These are phyloP conservation scores for Syngnathus typhle DNA, from an alignment of 2,113 vertebrate genomes.

Conservation along the genomic window DNA sequence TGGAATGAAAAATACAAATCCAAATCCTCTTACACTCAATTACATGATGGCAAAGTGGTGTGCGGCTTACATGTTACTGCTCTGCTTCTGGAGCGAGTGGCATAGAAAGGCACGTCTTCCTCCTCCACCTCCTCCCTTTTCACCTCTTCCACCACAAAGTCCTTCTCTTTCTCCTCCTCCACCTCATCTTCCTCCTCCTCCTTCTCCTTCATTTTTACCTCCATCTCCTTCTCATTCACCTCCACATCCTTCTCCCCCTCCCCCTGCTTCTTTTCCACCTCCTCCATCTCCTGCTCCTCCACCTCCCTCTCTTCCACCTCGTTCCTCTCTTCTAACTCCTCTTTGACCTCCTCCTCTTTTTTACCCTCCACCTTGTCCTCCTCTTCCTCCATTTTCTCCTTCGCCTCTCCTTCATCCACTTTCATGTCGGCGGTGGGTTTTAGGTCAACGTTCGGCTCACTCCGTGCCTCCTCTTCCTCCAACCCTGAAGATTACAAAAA, in stretches of 20 bases:
- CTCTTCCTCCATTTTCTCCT: neutral
- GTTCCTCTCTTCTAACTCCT: neutral
- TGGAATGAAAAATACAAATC: neutral
- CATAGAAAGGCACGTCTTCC: neutral
- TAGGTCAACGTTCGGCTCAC: conserved; percentile 28
- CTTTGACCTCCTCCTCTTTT: neutral
- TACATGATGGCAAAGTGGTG: neutral
- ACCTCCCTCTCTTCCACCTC: neutral
- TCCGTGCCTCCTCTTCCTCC: neutral
- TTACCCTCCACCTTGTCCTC: neutral
- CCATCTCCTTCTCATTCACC: neutral
- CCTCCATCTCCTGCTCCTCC: neutral
- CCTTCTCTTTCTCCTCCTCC: neutral
- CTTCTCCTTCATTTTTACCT: no score
- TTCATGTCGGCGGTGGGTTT: conserved; percentile 28
- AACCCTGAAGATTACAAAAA: neutral
- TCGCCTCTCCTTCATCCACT: neutral
- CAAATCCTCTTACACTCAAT: neutral
- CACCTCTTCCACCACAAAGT: neutral
- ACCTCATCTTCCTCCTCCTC: no score
- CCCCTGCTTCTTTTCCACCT: neutral
- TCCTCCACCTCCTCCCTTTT: neutral
- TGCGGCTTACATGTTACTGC: neutral
- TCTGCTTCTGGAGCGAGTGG: neutral
- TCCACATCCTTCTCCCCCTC: neutral